These are phyloP conservation scores for Chlorospingus semifuscus DNA, from an alignment of 2,797 vertebrate species.

Conservation along the genomic window DNA sequence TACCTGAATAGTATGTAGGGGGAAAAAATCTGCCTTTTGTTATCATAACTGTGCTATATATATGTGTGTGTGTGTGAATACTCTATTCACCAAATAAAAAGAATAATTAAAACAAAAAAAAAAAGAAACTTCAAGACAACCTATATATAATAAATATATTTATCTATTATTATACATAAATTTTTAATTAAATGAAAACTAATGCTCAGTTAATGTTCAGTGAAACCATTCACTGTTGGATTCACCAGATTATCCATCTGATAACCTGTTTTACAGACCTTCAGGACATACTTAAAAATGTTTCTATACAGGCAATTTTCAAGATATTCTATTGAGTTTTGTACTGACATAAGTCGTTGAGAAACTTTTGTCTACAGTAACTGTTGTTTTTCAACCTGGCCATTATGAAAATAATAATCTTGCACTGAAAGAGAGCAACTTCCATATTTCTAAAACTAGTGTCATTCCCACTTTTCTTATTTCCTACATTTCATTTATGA, in stretches of 20 bases:
- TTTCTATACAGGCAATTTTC: neutral
- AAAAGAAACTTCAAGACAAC: neutral
- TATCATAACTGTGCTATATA: accelerated
- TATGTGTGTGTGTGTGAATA: no score
- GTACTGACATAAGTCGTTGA: neutral
- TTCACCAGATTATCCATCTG: neutral
- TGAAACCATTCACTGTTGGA: neutral
- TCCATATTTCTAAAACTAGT: neutral
- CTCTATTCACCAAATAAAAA: neutral
- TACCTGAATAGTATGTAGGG: neutral
- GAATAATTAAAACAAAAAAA: no score
- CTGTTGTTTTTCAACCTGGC: neutral
- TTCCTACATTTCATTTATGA: neutral
- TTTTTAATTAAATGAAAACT: neutral
- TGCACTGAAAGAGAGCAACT: neutral
- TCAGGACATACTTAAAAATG: neutral
- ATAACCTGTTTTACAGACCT: neutral
- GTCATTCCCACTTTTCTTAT: neutral
- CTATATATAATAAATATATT: neutral
- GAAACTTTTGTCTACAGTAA: neutral
- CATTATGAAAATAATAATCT: neutral
- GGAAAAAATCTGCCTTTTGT: neutral
- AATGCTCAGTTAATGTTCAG: neutral
- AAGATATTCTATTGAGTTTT: neutral
- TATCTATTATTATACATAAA: no score